Percentiles rank a stretch among this genome's conserved stretches.
Conservation (phyloP, 2,797 vertebrate genomes). For the Melanotaenia parkinsoni region DNA sequence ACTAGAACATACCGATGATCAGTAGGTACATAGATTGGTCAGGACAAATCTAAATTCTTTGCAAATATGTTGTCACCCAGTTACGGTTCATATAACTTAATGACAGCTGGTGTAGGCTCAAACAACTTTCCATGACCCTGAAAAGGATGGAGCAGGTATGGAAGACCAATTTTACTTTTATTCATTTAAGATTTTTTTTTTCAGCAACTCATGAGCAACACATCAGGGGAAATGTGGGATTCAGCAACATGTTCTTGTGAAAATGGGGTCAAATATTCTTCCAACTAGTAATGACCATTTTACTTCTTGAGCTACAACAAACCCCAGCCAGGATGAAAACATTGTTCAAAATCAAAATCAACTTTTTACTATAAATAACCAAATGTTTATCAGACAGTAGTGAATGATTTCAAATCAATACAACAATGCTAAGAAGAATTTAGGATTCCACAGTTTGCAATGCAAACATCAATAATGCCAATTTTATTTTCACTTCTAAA, state of each 20-base stretch:
- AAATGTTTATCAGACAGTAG: neutral
- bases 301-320: neutral
- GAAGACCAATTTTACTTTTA: neutral
- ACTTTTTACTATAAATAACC: too few species aligned
- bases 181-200: neutral
- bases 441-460: neutral
- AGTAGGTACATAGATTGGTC: neutral
- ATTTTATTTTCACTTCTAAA: neutral
- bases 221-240: neutral
- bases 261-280: neutral
- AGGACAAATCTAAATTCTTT: neutral
- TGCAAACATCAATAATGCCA: neutral
- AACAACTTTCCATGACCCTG: too few species aligned
- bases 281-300: neutral
- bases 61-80: neutral
- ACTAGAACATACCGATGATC: neutral
- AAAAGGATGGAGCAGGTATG: neutral
- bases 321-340: neutral
- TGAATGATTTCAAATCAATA: neutral
- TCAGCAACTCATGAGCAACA: neutral
- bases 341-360: neutral
- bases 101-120: neutral
- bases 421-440: neutral
- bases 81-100: neutral
- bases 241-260: neutral